Evolutionary conservation across 2,888 invertebrate species (phyloP).

Genomic region (Scaptomyza parva): DNA sequence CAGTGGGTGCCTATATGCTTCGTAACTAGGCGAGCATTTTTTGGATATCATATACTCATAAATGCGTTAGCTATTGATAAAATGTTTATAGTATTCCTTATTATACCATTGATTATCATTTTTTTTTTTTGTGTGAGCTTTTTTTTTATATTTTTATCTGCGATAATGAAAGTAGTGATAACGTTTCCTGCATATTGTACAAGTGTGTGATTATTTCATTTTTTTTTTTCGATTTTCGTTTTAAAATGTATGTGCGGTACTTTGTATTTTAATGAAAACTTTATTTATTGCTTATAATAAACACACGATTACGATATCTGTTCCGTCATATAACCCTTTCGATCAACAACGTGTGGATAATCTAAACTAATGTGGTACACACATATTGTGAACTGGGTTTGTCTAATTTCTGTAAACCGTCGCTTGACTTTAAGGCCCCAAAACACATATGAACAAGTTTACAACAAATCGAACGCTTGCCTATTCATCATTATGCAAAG

Average conservation of each 20-base stretch:
- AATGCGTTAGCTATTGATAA: slow-evolving; percentile 13
- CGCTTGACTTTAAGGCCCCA: neutral
- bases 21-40: slow-evolving; percentile 33
- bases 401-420: neutral
- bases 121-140: slow-evolving; percentile 11
- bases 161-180: slow-evolving; percentile 40
- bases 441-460: neutral
- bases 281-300: slow-evolving; percentile 59
- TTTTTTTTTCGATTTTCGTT: slow-evolving; percentile 8
- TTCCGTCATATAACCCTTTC: neutral
- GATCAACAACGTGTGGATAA: neutral
- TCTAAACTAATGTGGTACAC: neutral
- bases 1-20: slow-evolving; percentile 24
- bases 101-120: slow-evolving; percentile 11
- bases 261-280: slow-evolving; percentile 54
- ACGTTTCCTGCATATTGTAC: slow-evolving; percentile 28
- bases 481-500: neutral
- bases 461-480: neutral
- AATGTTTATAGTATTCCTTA: slow-evolving; percentile 39
- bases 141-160: slow-evolving; percentile 19
- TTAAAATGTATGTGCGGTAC: slow-evolving; percentile 38
- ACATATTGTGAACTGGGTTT: neutral
- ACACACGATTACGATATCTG: slow-evolving; percentile 36
- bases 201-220: slow-evolving; percentile 13
- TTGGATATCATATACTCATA: slow-evolving; percentile 33